A percentile compares a stretch with the other conserved stretches of the same genome.
These are phyloP conservation scores for Nyctibius grandis DNA, from an alignment of 2,797 vertebrate genomes.

Conservation along the genomic window DNA sequence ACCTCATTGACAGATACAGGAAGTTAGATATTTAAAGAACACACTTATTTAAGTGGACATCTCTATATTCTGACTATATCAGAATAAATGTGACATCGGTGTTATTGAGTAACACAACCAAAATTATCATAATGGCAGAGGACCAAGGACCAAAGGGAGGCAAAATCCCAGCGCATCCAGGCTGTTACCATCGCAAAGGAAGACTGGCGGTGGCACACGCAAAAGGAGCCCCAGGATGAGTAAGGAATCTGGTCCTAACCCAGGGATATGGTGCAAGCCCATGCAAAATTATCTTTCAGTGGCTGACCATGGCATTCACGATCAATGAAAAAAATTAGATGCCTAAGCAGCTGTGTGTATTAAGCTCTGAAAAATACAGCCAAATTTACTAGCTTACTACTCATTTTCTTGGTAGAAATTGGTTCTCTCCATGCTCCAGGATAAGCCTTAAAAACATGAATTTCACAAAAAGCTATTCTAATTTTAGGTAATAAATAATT, in stretches of 20 bases:
- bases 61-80: not conserved
- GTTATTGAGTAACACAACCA: not conserved
- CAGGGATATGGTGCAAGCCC: not conserved
- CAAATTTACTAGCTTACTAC: not conserved
- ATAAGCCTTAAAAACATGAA: not conserved
- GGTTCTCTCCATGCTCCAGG: not conserved
- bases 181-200: not conserved
- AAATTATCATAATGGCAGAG: not conserved
- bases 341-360: not conserved
- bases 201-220: rapidly evolving
- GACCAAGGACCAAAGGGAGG: not conserved
- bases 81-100: not conserved
- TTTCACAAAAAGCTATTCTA: not conserved
- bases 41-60: not conserved
- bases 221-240: not conserved
- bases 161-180: not conserved
- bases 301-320: rapidly evolving
- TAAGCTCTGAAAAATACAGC: not conserved
- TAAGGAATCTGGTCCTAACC: not conserved
- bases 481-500: not conserved
- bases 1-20: not conserved
- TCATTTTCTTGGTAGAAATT: not conserved
- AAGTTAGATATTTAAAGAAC: not conserved
- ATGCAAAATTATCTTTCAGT: not conserved
- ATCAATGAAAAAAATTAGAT: not conserved